These are phyloP conservation scores for Coelopa frigida DNA, from an alignment of 1,140 invertebrate species.

Conservation along the genomic window DNA sequence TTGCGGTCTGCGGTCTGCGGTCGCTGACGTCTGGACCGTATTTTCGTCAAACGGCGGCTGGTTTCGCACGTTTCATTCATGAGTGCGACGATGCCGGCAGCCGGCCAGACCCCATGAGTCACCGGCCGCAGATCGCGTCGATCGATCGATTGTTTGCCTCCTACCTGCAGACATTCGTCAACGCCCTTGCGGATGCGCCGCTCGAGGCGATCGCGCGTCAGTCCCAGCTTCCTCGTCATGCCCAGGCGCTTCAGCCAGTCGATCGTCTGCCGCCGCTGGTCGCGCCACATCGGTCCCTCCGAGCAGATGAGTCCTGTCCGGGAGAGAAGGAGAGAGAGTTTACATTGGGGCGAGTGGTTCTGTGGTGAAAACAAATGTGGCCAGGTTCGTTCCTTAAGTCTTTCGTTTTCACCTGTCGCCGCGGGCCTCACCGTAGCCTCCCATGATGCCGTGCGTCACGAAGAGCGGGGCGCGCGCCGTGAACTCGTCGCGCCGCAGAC, in stretches of 20 bases:
- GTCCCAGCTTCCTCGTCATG: slow-evolving; percentile 61
- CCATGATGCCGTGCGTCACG: slow-evolving; percentile 77
- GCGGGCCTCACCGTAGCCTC: slow-evolving; percentile 64
- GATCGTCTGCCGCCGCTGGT: slow-evolving; percentile 69
- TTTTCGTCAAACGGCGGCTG: too few species aligned
- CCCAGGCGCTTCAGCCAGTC: slow-evolving; percentile 68
- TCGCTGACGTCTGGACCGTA: too few species aligned
- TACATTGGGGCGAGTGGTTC: slow-evolving; percentile 3
- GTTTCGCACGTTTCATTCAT: too few species aligned
- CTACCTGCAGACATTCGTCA: slow-evolving; percentile 55
- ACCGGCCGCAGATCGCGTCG: background rate
- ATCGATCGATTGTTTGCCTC: slow-evolving; percentile 6
- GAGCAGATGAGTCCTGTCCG: slow-evolving; percentile 68
- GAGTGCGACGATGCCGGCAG: background rate
- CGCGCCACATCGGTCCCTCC: slow-evolving; percentile 72
- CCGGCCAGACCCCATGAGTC: slow-evolving; percentile 2
- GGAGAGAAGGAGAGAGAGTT: background rate
- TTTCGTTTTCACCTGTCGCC: slow-evolving; percentile 24
- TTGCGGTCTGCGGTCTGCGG: too few species aligned
- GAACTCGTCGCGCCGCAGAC: slow-evolving; percentile 61
- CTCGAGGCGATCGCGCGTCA: slow-evolving; percentile 57
- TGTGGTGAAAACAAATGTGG: background rate
- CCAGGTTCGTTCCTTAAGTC: slow-evolving; percentile 42
- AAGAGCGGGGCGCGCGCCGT: slow-evolving; percentile 69
- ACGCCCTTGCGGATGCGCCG: slow-evolving; percentile 57